Percentiles rank a stretch among this genome's conserved stretches.
Evolutionary conservation across 2,797 vertebrate species (phyloP).

Genomic region (Sebastes minor): DNA sequence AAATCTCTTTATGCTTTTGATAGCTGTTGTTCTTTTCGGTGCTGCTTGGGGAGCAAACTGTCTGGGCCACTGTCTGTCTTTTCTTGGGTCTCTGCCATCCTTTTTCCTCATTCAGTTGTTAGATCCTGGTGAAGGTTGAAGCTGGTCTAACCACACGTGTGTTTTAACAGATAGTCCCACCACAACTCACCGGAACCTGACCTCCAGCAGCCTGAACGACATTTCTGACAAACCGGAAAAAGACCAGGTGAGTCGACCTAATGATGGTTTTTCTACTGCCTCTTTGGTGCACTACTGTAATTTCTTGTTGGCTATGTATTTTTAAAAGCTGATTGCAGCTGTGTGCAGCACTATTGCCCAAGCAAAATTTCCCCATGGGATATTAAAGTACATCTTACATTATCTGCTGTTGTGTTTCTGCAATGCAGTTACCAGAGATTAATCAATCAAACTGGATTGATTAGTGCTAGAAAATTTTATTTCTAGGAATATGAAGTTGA

Average conservation of each 20-base stretch:
- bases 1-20: not conserved
- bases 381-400: no score
- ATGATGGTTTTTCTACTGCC: no score
- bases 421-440: no score
- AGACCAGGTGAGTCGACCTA: conserved; percentile 88
- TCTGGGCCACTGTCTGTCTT: conserved; percentile 58
- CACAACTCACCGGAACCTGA: conserved; percentile 89
- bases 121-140: not conserved
- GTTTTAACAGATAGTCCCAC: conserved; percentile 89
- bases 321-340: no score
- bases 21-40: not conserved
- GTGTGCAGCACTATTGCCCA: no score
- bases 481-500: not conserved
- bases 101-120: not conserved
- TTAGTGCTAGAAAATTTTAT: not conserved
- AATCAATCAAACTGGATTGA: not conserved
- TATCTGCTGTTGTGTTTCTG: no score
- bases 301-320: no score
- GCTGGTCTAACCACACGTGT: conserved; percentile 29
- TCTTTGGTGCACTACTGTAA: no score
- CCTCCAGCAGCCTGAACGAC: conserved; percentile 93
- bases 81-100: conserved; percentile 39
- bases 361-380: no score
- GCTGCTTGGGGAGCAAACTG: conserved; percentile 49
- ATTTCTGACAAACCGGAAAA: conserved; percentile 98